These are phyloP conservation scores for Syritta pipiens DNA, from an alignment of 2,888 invertebrate species.

Conservation along the genomic window DNA sequence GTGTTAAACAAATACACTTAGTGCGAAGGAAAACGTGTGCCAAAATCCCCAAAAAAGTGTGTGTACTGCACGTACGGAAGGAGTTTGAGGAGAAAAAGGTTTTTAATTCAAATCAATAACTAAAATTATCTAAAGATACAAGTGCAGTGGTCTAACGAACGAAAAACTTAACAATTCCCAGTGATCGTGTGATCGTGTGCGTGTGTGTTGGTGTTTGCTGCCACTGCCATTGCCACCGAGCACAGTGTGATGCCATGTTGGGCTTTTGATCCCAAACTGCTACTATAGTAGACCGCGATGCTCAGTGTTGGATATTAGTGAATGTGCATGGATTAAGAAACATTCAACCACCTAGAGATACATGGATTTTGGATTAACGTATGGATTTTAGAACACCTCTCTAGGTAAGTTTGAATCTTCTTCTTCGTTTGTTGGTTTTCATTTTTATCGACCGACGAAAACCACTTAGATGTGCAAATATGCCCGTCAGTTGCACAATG, in stretches of 20 bases:
- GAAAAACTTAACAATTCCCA: slow-evolving; percentile 56
- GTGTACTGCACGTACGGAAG: no score
- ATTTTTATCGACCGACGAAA: slow-evolving; percentile 8
- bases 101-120: neutral
- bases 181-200: slow-evolving; percentile 21
- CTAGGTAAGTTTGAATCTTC: slow-evolving; percentile 29
- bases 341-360: slow-evolving; percentile 20
- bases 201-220: slow-evolving; percentile 71
- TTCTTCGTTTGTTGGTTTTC: neutral
- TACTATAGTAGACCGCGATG: slow-evolving; percentile 64
- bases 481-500: slow-evolving; percentile 28
- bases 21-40: no score
- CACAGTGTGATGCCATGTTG: slow-evolving; percentile 79
- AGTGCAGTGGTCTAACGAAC: slow-evolving; percentile 12
- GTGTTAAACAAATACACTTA: no score
- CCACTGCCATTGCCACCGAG: slow-evolving; percentile 80
- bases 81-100: no score
- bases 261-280: slow-evolving; percentile 67
- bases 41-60: no score
- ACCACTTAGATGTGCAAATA: slow-evolving; percentile 62
- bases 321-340: slow-evolving; percentile 42
- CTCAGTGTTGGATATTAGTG: slow-evolving; percentile 34
- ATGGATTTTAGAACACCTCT: slow-evolving; percentile 36
- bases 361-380: slow-evolving; percentile 26
- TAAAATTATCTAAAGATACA: neutral